A percentile compares a stretch with the other conserved stretches of the same genome.
phyloP scores from a whole-genome alignment of 1,140 invertebrate species.

The Coptotermes formosanus region DNA sequence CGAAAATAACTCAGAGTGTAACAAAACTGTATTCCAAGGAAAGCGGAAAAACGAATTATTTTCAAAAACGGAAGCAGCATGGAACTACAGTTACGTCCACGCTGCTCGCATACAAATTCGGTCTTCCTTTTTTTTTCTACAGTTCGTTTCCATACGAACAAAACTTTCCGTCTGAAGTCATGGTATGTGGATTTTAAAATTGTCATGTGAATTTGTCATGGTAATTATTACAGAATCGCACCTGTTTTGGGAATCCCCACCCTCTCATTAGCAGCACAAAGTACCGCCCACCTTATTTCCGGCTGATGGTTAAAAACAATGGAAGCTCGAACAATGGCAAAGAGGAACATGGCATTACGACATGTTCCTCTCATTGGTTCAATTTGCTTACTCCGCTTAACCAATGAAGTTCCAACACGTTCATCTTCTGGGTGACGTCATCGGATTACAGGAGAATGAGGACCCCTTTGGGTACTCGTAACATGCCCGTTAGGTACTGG shows the following conservation, averaged over 20 bases:
- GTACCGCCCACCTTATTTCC: neutral
- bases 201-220: neutral
- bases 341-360: neutral
- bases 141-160: too few species aligned
- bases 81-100: too few species aligned
- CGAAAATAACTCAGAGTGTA: too few species aligned
- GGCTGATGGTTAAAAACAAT: neutral
- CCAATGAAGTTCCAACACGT: neutral
- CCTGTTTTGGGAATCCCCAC: neutral
- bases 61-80: too few species aligned
- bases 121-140: too few species aligned
- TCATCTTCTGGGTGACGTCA: neutral
- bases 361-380: neutral
- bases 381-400: neutral
- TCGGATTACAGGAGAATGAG: too few species aligned
- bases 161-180: neutral
- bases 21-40: too few species aligned
- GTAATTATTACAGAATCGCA: neutral
- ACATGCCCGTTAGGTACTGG: too few species aligned
- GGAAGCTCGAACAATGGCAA: neutral
- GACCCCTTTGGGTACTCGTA: too few species aligned
- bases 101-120: too few species aligned
- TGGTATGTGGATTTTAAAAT: neutral
- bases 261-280: neutral
- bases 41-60: too few species aligned